phyloP scores from a whole-genome alignment of 1,140 invertebrate genomes.

The Drosophila equinoxialis region DNA sequence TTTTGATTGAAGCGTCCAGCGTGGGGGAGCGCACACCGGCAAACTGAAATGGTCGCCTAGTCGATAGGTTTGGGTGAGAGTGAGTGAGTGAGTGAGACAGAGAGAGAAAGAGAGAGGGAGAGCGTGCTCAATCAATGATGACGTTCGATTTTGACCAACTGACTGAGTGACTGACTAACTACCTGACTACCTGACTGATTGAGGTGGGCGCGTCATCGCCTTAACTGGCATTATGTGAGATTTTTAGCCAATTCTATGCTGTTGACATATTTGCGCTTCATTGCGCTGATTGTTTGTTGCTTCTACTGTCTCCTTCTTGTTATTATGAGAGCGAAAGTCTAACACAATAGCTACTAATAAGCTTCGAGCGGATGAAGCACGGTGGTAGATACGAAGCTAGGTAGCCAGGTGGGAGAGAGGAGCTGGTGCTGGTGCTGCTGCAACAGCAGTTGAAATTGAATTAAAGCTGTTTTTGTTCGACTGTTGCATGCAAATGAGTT shows the following conservation, averaged over 20 bases:
- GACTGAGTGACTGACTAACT: constrained; percentile 42
- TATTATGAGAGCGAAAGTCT: not conserved
- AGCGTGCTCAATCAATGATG: constrained; percentile 18
- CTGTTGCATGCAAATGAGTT: constrained; percentile 75
- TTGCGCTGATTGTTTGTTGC: constrained; percentile 47
- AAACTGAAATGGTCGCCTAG: constrained; percentile 56
- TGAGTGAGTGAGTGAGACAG: constrained; percentile 1
- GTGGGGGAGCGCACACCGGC: constrained; percentile 66
- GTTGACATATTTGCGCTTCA: constrained; percentile 61
- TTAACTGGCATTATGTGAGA: constrained; percentile 72
- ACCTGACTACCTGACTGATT: constrained; percentile 13
- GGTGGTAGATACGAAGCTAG: no score
- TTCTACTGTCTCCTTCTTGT: constrained; percentile 12
- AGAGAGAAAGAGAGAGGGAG: constrained; percentile 8
- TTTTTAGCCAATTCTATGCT: constrained; percentile 34
- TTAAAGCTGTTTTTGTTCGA: constrained; percentile 71
- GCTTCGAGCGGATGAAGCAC: constrained; percentile 8
- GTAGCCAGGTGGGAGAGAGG: not conserved
- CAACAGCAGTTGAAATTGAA: constrained; percentile 60
- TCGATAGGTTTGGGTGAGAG: constrained; percentile 27
- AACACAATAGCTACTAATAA: constrained; percentile 57
- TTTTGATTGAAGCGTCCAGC: constrained; percentile 49
- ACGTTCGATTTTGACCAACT: constrained; percentile 43
- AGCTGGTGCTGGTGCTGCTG: not conserved
- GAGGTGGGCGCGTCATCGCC: constrained; percentile 67